phyloP scores from a whole-genome alignment of 2,113 vertebrate genomes.

The Heterocephalus glaber region DNA sequence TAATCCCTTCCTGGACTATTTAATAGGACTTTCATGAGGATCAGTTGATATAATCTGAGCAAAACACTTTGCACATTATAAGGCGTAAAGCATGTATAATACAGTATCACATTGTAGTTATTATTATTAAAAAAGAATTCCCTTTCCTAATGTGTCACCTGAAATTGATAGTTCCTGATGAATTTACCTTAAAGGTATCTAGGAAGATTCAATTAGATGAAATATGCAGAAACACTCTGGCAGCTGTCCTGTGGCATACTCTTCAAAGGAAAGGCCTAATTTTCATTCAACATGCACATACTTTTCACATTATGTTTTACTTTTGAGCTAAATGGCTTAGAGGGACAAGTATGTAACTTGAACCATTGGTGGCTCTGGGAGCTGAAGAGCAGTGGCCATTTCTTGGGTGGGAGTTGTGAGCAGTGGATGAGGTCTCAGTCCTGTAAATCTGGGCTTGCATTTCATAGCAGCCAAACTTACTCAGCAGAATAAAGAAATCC shows the following conservation, averaged over 20 bases:
- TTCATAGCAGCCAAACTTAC: constrained; percentile 94
- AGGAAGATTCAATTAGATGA: background rate
- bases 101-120: constrained; percentile 32
- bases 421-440: constrained; percentile 91
- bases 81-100: background rate
- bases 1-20: background rate
- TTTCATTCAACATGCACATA: background rate
- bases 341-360: constrained; percentile 87
- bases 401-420: constrained; percentile 86
- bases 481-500: constrained; percentile 95
- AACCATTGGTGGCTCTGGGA: constrained; percentile 86
- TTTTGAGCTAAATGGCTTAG: constrained; percentile 84
- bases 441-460: constrained; percentile 93
- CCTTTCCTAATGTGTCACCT: background rate
- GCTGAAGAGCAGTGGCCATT: constrained; percentile 86
- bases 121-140: constrained; percentile 10
- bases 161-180: background rate
- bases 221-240: background rate
- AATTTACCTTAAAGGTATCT: background rate
- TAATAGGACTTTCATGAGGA: background rate
- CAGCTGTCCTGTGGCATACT: background rate
- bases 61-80: background rate
- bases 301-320: constrained; percentile 14
- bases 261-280: constrained; percentile 51
- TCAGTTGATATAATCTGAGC: constrained; percentile 15